phyloP scores from a whole-genome alignment of 2,113 vertebrate genomes.

The Phodopus roborovskii region DNA sequence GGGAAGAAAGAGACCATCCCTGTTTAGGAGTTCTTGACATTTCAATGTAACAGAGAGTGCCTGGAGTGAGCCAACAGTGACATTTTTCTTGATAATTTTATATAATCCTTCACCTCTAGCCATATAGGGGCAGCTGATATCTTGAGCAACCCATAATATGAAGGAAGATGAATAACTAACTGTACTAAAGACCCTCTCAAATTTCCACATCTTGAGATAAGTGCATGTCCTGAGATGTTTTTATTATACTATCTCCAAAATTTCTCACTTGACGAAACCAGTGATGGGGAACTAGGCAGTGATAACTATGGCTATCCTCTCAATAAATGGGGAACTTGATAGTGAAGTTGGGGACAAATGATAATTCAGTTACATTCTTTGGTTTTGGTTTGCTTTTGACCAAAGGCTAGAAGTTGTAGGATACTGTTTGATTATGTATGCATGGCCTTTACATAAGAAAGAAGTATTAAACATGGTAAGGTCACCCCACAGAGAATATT shows the following conservation, averaged over 20 bases:
- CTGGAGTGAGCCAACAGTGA: background rate
- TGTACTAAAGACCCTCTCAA: background rate
- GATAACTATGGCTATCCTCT: background rate
- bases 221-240: background rate
- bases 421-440: background rate
- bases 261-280: background rate
- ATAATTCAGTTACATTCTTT: background rate
- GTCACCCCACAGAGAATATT: background rate
- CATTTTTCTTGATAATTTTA: background rate
- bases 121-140: background rate
- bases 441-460: background rate
- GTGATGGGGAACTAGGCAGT: background rate
- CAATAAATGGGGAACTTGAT: background rate
- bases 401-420: background rate
- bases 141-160: background rate
- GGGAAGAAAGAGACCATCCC: background rate
- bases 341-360: background rate
- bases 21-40: background rate
- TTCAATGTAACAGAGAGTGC: background rate
- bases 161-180: background rate
- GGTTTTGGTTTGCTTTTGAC: conserved; percentile 20
- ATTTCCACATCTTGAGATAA: background rate
- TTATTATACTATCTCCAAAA: background rate
- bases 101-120: background rate
- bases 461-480: background rate